Evolutionary conservation across 2,888 invertebrate genomes (phyloP), one percentile per base, ranked within the genome.

Genomic region (Sinohyriopsis cumingii): DNA sequence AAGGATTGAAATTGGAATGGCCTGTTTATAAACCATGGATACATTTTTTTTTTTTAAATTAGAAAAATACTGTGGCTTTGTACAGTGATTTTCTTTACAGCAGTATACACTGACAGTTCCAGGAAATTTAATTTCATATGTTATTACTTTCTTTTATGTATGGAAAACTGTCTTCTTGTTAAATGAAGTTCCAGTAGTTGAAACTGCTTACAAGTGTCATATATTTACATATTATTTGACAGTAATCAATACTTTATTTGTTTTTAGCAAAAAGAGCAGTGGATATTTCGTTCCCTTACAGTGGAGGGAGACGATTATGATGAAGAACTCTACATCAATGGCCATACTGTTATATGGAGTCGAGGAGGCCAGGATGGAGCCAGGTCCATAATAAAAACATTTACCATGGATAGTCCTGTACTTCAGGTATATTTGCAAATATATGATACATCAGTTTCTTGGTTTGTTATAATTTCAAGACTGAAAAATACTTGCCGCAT

Each of bases 321-420:
- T 90, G 96, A 97, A 88, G 97, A 97, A 88, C 91, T 97, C 67
- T 97, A 96, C 92, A 93, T 95, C 3, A 94, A 94, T 83, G 95
- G 95, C 3, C 93, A 95, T 86, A 94, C 95, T 24, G 96, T 95
- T 5, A 93, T 97, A 55, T 95, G 95, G 95, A 94, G 91, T 72
- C 81, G 84, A 63, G 89, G 90, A 12, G 86, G 86, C 59, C 82
- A 84, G 20, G 84, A 88, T 72, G 87, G 86, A 9, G 83, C 86
- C 25, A 80, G 89, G 25, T 74, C 87, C 24, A 82, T 91, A 19
- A 77, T 94, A 28, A 93, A 93, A 78, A 94, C 95, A 67, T 97
- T 95, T 87, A 95, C 96, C 7, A 93, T 95, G 83, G 94, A 95
- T 70, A 93, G 93, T n/a, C 93, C 94, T 0, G 94, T 97, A 56